Conservation (phyloP, 2,797 vertebrate species). For the Acomys russatus region DNA sequence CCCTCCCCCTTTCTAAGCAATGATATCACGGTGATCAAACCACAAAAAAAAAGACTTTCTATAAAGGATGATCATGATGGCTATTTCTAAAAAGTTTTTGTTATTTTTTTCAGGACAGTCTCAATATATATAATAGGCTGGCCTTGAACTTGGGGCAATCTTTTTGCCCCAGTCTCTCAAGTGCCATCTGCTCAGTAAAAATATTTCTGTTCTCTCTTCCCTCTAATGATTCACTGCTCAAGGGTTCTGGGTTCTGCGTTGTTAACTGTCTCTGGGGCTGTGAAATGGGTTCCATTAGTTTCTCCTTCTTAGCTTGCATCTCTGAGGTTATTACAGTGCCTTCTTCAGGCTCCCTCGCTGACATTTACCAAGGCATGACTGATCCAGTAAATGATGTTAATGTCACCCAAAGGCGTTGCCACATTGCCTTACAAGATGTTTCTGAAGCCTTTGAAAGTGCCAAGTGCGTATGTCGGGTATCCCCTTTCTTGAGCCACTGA, state of each 20-base stretch:
- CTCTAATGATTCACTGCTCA: neutral
- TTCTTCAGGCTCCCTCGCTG: neutral
- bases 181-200: neutral
- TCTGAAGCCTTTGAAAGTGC: neutral
- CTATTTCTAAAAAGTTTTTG: neutral
- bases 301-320: neutral
- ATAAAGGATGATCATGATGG: slow-evolving; percentile 37
- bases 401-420: neutral
- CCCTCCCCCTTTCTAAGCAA: neutral
- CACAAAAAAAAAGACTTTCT: slow-evolving; percentile 1
- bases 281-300: neutral
- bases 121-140: neutral
- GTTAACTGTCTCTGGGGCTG: neutral
- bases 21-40: neutral
- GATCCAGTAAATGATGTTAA: neutral
- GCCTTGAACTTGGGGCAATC: neutral
- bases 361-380: neutral
- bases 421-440: neutral
- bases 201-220: slow-evolving; percentile 13
- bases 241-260: neutral
- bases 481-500: neutral
- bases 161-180: neutral
- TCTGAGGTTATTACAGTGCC: neutral
- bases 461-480: neutral
- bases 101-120: neutral